phyloP scores from a whole-genome alignment of 2,888 invertebrate genomes.

The Tolmerus cingulatus region DNA sequence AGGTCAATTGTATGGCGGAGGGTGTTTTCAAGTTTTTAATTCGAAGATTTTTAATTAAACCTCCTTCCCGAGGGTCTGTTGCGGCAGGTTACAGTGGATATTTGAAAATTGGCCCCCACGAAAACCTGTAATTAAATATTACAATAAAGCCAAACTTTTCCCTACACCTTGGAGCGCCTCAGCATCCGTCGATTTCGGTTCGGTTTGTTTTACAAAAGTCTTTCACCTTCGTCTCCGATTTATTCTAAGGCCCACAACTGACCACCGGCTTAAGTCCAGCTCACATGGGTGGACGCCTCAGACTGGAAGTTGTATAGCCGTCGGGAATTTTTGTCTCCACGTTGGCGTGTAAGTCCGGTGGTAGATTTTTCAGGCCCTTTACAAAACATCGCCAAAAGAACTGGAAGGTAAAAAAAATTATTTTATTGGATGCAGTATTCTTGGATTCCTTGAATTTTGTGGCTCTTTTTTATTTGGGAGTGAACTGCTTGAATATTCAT shows the following conservation, averaged over 20 bases:
- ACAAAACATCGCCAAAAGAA: constrained; percentile 3
- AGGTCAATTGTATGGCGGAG: not conserved
- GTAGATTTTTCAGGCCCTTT: constrained; percentile 25
- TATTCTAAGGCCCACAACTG: not conserved
- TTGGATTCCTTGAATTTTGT: constrained; percentile 28
- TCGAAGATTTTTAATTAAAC: not conserved
- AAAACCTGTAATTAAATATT: not conserved
- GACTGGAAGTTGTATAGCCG: constrained; percentile 44
- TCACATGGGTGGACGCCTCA: constrained; percentile 14
- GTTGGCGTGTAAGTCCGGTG: constrained; percentile 48
- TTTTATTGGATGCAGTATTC: constrained; percentile 29
- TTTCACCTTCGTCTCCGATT: constrained; percentile 8
- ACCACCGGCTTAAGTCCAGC: constrained; percentile 11
- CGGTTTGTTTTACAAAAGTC: constrained; percentile 23
- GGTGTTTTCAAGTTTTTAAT: not conserved
- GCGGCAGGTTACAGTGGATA: not conserved
- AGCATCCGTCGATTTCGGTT: constrained; percentile 9
- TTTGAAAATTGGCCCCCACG: not conserved
- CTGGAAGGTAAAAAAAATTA: not conserved
- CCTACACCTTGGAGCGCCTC: not conserved
- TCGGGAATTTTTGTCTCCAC: constrained; percentile 48
- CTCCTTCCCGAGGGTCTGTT: not conserved
- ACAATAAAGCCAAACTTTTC: not conserved
- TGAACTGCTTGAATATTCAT: constrained; percentile 34
- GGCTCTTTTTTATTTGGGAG: not conserved